A percentile compares a stretch with the other conserved stretches of the same genome.
Conservation (phyloP, 1,140 invertebrate species). For the Drosophila athabasca region DNA sequence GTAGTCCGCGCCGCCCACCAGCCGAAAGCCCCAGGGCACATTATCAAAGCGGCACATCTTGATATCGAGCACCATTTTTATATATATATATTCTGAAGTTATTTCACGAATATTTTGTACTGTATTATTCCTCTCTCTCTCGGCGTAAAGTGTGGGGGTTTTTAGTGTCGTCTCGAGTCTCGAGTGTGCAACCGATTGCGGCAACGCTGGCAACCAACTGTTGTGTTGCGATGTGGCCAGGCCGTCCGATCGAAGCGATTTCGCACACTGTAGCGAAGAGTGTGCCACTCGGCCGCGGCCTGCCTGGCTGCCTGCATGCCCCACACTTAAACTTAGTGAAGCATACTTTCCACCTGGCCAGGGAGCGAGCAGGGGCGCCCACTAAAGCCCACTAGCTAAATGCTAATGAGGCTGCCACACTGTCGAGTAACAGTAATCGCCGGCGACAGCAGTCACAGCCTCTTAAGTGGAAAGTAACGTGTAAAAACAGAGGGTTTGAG, state of each 20-base stretch:
- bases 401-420: slow-evolving; percentile 70
- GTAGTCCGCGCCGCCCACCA: slow-evolving; percentile 93
- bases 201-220: slow-evolving; percentile 71
- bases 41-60: slow-evolving; percentile 87
- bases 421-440: slow-evolving; percentile 47
- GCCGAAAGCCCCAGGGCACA: slow-evolving; percentile 93
- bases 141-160: not conserved
- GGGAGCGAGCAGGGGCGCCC: not conserved
- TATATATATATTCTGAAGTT: not conserved
- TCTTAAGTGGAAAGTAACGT: slow-evolving; percentile 54
- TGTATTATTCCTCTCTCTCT: not conserved
- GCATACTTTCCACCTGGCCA: slow-evolving; percentile 71
- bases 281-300: not conserved
- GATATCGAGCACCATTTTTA: slow-evolving; percentile 84
- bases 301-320: slow-evolving; percentile 11
- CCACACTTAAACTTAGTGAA: slow-evolving; percentile 40
- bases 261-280: slow-evolving; percentile 25
- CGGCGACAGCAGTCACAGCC: slow-evolving; percentile 66
- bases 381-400: slow-evolving; percentile 15
- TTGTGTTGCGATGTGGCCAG: slow-evolving; percentile 56
- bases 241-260: slow-evolving; percentile 51
- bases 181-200: slow-evolving; percentile 30
- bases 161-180: slow-evolving; percentile 25
- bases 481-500: not conserved
- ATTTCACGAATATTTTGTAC: slow-evolving; percentile 5